These are phyloP conservation scores for Microcebus ravelobensis DNA, from an alignment of 2,113 vertebrate species.

Conservation along the genomic window DNA sequence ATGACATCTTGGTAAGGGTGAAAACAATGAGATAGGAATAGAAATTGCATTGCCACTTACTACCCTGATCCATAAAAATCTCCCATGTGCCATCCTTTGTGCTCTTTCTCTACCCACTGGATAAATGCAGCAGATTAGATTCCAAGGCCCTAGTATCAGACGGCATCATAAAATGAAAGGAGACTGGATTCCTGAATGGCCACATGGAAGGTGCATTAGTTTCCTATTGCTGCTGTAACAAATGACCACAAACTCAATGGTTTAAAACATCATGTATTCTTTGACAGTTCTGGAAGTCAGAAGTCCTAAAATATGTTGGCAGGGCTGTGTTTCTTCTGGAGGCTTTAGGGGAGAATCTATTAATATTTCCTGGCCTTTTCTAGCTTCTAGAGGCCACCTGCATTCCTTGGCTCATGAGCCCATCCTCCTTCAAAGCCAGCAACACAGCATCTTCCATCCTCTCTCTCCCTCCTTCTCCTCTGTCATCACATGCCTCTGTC, in stretches of 20 bases:
- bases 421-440: neutral
- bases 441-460: neutral
- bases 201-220: neutral
- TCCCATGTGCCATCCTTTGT: neutral
- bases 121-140: neutral
- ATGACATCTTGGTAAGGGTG: neutral
- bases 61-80: neutral
- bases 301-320: neutral
- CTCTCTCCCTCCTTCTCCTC: neutral
- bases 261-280: neutral
- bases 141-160: neutral
- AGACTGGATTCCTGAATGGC: neutral
- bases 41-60: neutral
- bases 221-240: neutral
- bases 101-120: neutral
- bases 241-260: neutral
- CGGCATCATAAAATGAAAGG: neutral
- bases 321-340: neutral
- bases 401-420: neutral
- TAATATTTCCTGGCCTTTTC: neutral
- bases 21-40: neutral
- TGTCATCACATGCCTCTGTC: neutral
- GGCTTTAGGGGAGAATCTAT: neutral
- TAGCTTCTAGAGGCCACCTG: neutral
- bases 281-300: neutral